These are phyloP conservation scores for Coracias cyanogaster DNA, from an alignment of 2,797 vertebrate species.

Conservation along the genomic window DNA sequence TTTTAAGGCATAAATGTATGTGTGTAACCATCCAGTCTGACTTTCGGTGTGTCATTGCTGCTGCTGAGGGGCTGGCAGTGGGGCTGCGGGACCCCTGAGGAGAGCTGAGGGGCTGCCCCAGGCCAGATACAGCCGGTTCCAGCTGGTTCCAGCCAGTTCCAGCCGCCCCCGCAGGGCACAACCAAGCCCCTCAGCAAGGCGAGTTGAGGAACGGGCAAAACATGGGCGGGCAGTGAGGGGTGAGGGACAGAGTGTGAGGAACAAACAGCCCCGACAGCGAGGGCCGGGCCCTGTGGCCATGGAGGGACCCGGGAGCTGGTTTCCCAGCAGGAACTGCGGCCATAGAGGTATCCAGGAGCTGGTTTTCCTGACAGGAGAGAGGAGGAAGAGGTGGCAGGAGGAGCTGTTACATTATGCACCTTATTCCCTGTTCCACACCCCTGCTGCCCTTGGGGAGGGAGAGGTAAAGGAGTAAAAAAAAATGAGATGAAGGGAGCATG, in stretches of 20 bases:
- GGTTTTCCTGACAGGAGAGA: no score
- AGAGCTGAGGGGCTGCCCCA: not conserved
- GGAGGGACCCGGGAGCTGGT: no score
- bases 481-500: not conserved
- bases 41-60: accelerated
- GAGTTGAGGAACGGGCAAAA: not conserved
- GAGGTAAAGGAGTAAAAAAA: not conserved
- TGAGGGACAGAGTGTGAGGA: not conserved
- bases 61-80: accelerated
- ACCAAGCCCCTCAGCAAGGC: no score
- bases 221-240: accelerated
- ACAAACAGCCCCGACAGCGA: accelerated
- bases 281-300: accelerated
- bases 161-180: no score
- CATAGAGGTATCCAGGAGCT: no score
- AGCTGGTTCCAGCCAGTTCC: not conserved
- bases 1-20: not conserved
- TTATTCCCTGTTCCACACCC: no score
- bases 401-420: not conserved
- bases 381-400: not conserved
- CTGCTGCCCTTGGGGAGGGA: accelerated
- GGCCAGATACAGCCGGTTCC: accelerated
- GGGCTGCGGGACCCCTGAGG: not conserved
- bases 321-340: no score
- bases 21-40: accelerated